Conservation (phyloP, 2,888 invertebrate genomes). For the Orchestes rusci region DNA sequence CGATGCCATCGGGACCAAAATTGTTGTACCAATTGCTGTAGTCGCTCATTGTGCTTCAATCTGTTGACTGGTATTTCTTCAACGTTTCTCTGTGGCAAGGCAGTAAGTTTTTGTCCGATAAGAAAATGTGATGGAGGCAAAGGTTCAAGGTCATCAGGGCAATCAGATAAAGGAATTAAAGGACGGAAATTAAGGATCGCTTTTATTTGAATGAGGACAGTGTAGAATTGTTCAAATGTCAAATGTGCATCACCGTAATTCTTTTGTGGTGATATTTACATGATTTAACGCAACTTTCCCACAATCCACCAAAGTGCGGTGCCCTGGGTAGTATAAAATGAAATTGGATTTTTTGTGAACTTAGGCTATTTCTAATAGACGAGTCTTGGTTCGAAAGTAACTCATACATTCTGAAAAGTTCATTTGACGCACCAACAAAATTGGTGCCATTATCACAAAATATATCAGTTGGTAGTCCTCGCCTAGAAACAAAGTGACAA, state of each 20-base stretch:
- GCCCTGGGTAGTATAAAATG: neutral
- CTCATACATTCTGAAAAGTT: neutral
- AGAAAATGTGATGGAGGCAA: neutral
- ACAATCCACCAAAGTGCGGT: neutral
- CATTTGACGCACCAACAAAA: neutral
- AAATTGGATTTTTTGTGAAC: neutral
- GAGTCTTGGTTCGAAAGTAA: neutral
- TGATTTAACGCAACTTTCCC: neutral
- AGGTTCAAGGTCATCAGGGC: constrained; percentile 1
- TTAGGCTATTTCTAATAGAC: neutral
- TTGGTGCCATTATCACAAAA: neutral
- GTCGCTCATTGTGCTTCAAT: constrained; percentile 9
- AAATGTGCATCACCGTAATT: neutral
- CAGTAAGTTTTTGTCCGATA: neutral
- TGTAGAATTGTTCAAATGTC: neutral
- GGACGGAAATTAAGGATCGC: constrained; percentile 1
- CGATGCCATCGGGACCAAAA: constrained; percentile 27
- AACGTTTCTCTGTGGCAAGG: constrained; percentile 14
- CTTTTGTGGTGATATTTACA: neutral
- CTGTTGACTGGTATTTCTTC: constrained; percentile 5
- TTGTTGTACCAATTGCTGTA: constrained; percentile 18
- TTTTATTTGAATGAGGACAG: neutral
- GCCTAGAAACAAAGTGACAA: neutral
- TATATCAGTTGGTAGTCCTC: neutral
- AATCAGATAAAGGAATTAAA: neutral